Base-by-base conservation (phyloP, 2,797 vertebrate genomes). In the Diglossa cyanea region DNA sequence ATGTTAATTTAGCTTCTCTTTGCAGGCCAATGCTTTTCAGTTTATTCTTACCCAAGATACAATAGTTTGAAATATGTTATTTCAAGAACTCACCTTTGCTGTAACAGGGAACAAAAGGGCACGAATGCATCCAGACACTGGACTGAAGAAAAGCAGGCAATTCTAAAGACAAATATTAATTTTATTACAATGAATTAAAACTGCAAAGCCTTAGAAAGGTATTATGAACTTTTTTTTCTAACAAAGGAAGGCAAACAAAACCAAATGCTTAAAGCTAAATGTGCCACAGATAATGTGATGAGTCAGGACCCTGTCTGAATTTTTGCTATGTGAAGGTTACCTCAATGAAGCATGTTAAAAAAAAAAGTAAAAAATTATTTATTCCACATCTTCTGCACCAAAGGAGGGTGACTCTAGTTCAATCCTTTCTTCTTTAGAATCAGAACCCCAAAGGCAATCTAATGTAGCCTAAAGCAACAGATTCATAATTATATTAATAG, bases 401-500 rank as follows among this genome's bases (percentile, higher is more conserved):
- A 70, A 89, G 86, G 37, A 92, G 42, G 30, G 28, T 82, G 81
- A 57, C 60, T 91, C 11, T 35, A 80, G 62, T 92, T 87, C 84
- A 95, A 4, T 66, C 42, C 67, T 93, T 92, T 94, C 67, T 95
- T 97, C 92, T 95, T 25, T 58, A 86, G 91, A 94, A 85, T 42
- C 7, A 42, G 88, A 87, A 87, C 21, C 84, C 92, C 74, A 70
- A 94, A 93, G 93, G 84, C 92, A 95, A 71, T 63, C 48, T 31
- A 51, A 68, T 15, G 74, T 74, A 86, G 93, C 94, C 94, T 89
- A 65, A 91, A 95, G 94, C 75, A 89, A 81, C 14, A 88, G 74
- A 91, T 88, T 91, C 86, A 88, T 89, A 91, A 57, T 89, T 74
- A 85, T 91, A 94, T 95, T 94, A 95, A 94, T 71, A 91, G 67